These are phyloP conservation scores for Hermodice carunculata DNA, from an alignment of 2,888 invertebrate species.

Conservation along the genomic window DNA sequence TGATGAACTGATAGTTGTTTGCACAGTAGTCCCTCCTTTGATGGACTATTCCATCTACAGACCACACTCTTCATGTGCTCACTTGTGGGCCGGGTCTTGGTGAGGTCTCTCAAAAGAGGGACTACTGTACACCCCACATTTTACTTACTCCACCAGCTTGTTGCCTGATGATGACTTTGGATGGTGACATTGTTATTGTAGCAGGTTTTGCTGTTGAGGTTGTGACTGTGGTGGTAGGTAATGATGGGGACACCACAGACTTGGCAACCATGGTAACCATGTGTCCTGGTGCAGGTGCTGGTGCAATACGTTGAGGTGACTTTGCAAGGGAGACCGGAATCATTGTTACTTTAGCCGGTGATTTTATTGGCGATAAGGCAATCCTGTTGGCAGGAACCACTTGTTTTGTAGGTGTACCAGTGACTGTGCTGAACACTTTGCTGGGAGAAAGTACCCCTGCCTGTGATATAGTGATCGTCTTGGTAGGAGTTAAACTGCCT, in stretches of 20 bases:
- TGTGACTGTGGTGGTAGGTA: background rate
- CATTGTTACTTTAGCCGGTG: constrained; percentile 28
- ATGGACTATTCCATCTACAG: too few species aligned
- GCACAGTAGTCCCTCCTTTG: too few species aligned
- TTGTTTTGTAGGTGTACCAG: constrained; percentile 19
- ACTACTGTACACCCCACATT: too few species aligned
- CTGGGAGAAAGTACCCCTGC: constrained; percentile 69
- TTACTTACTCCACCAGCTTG: constrained; percentile 10
- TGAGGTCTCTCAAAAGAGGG: too few species aligned
- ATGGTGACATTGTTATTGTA: constrained; percentile 25
- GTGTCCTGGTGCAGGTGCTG: constrained; percentile 13
- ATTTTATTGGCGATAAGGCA: constrained; percentile 24
- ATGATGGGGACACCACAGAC: background rate
- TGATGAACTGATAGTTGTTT: too few species aligned
- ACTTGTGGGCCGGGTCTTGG: too few species aligned
- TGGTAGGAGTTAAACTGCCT: constrained; percentile 70
- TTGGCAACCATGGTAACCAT: constrained; percentile 16
- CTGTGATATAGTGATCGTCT: constrained; percentile 77
- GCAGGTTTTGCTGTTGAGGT: constrained; percentile 5
- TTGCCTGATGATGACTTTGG: constrained; percentile 17
- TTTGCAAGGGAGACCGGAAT: constrained; percentile 11
- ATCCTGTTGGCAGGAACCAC: constrained; percentile 18
- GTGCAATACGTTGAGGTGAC: constrained; percentile 14
- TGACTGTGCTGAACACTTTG: constrained; percentile 36
- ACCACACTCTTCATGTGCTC: too few species aligned